phyloP scores from a whole-genome alignment of 2,113 vertebrate genomes.

The Passer domesticus region DNA sequence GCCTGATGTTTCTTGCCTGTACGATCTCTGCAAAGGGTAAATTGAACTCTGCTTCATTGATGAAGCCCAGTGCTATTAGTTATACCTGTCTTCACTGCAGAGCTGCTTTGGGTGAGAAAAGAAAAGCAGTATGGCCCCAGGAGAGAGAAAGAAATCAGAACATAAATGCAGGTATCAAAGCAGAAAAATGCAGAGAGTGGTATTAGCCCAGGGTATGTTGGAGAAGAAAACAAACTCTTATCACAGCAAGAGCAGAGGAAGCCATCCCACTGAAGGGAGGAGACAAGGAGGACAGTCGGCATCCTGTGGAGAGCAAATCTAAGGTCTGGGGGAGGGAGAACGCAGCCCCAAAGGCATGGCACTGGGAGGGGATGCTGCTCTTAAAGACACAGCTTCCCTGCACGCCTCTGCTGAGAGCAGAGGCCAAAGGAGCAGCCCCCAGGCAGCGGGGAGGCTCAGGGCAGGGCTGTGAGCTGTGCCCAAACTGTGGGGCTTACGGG shows the following conservation, averaged over 20 bases:
- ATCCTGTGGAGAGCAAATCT: slow-evolving; percentile 33
- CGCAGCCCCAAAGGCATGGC: slow-evolving; percentile 1
- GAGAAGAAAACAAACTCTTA: slow-evolving; percentile 64
- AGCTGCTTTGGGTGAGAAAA: slow-evolving; percentile 46
- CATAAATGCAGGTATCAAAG: slow-evolving; percentile 61
- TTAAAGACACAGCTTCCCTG: background rate
- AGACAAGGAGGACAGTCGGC: slow-evolving; percentile 30
- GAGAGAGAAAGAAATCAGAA: slow-evolving; percentile 40
- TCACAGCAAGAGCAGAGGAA: slow-evolving; percentile 56
- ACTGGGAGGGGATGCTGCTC: background rate
- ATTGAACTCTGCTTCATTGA: background rate
- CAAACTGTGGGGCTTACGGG: background rate
- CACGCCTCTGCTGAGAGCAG: background rate
- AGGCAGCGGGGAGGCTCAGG: background rate
- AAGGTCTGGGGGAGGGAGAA: background rate
- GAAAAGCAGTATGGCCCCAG: background rate
- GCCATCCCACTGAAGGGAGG: slow-evolving; percentile 39
- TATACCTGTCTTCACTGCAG: background rate
- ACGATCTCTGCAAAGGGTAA: background rate
- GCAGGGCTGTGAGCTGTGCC: background rate
- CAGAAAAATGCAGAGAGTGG: slow-evolving; percentile 41
- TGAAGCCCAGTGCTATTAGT: background rate
- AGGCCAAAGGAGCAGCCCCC: background rate
- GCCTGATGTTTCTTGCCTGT: background rate
- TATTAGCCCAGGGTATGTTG: slow-evolving; percentile 22